These are phyloP conservation scores for Campoplex nolae DNA, from an alignment of 2,888 invertebrate genomes.

Conservation along the genomic window DNA sequence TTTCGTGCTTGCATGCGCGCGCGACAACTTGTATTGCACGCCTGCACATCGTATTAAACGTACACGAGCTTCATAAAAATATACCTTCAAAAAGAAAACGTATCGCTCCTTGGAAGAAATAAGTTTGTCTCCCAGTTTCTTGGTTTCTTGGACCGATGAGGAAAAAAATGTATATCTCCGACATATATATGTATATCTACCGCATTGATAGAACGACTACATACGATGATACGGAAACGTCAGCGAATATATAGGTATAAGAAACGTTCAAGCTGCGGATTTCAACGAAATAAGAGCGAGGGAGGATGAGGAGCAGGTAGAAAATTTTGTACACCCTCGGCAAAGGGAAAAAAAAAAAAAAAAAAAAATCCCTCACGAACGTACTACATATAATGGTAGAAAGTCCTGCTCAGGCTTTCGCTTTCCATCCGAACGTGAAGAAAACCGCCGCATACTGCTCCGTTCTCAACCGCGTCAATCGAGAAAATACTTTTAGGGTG, in stretches of 20 bases:
- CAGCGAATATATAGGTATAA: background rate
- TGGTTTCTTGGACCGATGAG: background rate
- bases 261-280: background rate
- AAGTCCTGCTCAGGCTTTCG: background rate
- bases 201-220: background rate
- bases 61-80: background rate
- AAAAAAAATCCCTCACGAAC: slow-evolving; percentile 2
- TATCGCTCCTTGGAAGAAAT: background rate
- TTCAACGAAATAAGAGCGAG: background rate
- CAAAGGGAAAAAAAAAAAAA: background rate
- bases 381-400: background rate
- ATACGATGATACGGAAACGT: background rate
- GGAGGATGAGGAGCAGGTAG: slow-evolving; percentile 8
- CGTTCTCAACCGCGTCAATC: background rate
- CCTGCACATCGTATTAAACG: background rate
- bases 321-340: background rate
- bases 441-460: slow-evolving; percentile 2
- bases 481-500: background rate
- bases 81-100: background rate
- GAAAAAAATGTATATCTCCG: background rate
- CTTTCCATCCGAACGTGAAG: background rate
- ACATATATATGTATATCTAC: background rate
- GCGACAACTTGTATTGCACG: background rate
- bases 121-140: background rate
- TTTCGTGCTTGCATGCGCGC: background rate